phyloP scores from a whole-genome alignment of 2,888 invertebrate species.

The Gordius sp. region DNA sequence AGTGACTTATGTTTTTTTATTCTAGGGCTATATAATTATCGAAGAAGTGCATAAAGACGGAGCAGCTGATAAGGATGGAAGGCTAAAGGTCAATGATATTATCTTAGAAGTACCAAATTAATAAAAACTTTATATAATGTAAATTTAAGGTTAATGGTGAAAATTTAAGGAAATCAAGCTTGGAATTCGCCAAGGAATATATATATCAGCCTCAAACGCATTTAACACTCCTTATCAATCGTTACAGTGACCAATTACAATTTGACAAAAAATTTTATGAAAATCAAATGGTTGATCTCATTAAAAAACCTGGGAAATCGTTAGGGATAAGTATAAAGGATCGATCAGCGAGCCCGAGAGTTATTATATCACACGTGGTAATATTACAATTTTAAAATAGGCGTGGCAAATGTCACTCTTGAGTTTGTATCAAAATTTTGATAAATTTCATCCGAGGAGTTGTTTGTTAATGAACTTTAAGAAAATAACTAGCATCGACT shows the following conservation, averaged over 20 bases:
- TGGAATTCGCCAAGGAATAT: not conserved
- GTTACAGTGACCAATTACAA: not conserved
- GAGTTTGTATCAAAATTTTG: too few species aligned
- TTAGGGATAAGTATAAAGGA: constrained; percentile 8
- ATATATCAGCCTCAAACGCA: constrained; percentile 8
- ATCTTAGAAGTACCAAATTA: constrained; percentile 57
- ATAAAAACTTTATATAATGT: too few species aligned
- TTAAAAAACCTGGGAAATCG: constrained; percentile 11
- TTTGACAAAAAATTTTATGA: not conserved
- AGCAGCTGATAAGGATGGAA: constrained; percentile 68
- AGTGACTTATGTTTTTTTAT: too few species aligned
- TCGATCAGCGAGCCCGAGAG: not conserved
- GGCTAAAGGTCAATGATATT: constrained; percentile 80
- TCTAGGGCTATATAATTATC: not conserved
- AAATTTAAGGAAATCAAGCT: not conserved
- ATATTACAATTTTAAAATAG: too few species aligned
- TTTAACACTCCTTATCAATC: not conserved
- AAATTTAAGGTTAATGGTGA: constrained; percentile 12
- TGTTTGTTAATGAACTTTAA: too few species aligned
- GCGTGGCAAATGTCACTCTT: too few species aligned
- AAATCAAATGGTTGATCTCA: not conserved
- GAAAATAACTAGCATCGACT: too few species aligned
- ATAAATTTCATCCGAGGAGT: too few species aligned
- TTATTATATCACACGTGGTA: constrained; percentile 2
- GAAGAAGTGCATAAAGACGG: constrained; percentile 41